These are phyloP conservation scores for Latrodectus geometricus DNA, from an alignment of 1,140 invertebrate species.

Conservation along the genomic window DNA sequence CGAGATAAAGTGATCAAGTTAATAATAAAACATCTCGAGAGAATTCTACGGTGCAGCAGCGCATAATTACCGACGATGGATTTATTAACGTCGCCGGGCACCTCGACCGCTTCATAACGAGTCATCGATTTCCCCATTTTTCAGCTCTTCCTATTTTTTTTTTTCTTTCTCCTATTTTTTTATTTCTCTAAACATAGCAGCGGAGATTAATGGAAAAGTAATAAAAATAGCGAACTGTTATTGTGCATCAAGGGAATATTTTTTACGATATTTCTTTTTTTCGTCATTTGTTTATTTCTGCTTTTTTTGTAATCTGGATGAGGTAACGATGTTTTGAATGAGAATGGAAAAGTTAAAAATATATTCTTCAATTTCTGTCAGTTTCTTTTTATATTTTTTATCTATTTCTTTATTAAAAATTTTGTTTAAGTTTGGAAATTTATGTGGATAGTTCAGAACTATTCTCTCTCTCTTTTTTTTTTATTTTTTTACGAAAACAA, in stretches of 20 bases:
- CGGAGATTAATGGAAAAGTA: constrained; percentile 1
- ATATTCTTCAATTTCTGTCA: background rate
- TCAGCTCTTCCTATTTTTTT: background rate
- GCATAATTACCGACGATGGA: constrained; percentile 53
- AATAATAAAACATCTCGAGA: constrained; percentile 55
- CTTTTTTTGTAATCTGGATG: background rate
- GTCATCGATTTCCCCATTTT: constrained; percentile 24
- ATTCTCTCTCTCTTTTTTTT: too few species aligned
- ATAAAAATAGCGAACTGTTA: constrained; percentile 30
- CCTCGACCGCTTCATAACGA: constrained; percentile 37
- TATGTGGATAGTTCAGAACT: too few species aligned
- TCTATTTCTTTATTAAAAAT: background rate
- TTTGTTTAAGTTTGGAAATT: background rate
- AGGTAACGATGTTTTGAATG: background rate
- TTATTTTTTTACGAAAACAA: too few species aligned
- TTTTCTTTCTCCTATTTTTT: constrained; percentile 13
- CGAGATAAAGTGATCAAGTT: constrained; percentile 56
- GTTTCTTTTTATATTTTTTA: background rate
- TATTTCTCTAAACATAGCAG: background rate
- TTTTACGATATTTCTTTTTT: constrained; percentile 16
- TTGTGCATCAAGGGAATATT: constrained; percentile 30
- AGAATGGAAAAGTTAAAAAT: background rate
- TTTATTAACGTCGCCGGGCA: constrained; percentile 41
- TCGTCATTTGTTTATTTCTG: constrained; percentile 4
- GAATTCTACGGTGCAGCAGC: constrained; percentile 26